Evolutionary conservation across 2,888 invertebrate genomes (phyloP), one percentile per base, ranked within the genome.

Genomic region (Pheosia tremula): DNA sequence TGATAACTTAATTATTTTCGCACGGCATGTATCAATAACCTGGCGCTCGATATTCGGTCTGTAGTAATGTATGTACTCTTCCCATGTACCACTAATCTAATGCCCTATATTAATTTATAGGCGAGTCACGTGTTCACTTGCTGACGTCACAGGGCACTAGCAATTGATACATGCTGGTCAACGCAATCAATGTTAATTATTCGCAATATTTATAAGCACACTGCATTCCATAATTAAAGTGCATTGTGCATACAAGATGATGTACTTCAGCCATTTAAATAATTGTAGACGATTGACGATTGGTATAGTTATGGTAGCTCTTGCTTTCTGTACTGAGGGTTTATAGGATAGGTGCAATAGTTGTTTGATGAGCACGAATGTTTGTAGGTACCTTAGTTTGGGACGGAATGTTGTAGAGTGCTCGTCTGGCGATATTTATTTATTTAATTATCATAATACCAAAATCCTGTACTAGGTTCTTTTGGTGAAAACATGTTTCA

Each of bases 151-250:
- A 8, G 8, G 50, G 50, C 50, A 49, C n/a, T 24, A 24, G 24
- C 50, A 13, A 50, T 24, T 50, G 50, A 24, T 50, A 24, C 50
- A 24, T 8, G 13, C 49, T n/a, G 49, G n/a, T n/a, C 49, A 49
- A 50, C 50, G 50, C 8, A 50, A 50, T 50, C 50, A 50, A 50
- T 24, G 50, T 50, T 50, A 50, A 50, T 50, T 50, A 50, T 6
- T 50, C 49, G 24, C 50, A 7, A 54, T n/a, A 54, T 54, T 54
- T 54, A 54, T 54, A 54, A 38, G 38, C 38, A 54, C n/a, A 38
- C 38, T 38, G 38, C 54, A 54, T 38, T 54, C 38, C 54, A n/a
- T 38, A n/a, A 54, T 54, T 11, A 54, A 54, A 54, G 38, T 54
- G 54, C 54, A n/a, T 54, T 54, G 9, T 38, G 54, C 54, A 54